phyloP scores from a whole-genome alignment of 2,888 invertebrate species.

The Anoplius nigerrimus region DNA sequence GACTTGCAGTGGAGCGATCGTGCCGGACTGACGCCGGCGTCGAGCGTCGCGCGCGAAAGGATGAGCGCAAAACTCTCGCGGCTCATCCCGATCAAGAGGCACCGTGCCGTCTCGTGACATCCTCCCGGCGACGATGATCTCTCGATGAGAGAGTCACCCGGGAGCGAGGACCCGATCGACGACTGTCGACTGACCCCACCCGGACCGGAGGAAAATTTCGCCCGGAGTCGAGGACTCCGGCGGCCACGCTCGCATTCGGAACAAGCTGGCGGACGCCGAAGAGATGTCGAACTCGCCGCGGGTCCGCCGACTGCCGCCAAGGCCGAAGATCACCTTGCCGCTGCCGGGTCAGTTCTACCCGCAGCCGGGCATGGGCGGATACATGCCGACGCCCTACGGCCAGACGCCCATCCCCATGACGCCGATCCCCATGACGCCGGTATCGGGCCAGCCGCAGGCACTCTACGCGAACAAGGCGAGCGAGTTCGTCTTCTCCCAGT shows the following conservation, averaged over 20 bases:
- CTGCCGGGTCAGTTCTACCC: slow-evolving; percentile 69
- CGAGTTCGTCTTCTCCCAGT: slow-evolving; percentile 87
- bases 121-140: background rate
- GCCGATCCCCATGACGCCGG: slow-evolving; percentile 73
- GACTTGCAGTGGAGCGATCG: no score
- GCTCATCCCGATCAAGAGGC: background rate
- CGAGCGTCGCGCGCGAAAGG: no score
- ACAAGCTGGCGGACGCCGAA: no score
- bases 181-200: background rate
- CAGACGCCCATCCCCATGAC: slow-evolving; percentile 66
- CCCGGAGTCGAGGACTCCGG: no score
- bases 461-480: slow-evolving; percentile 82
- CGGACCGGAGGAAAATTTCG: no score
- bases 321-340: slow-evolving; percentile 70
- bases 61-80: no score
- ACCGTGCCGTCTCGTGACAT: slow-evolving; percentile 5
- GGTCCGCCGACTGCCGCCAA: slow-evolving; percentile 56
- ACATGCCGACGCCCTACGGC: slow-evolving; percentile 64
- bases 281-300: slow-evolving; percentile 64
- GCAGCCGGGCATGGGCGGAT: slow-evolving; percentile 64
- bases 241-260: background rate
- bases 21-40: no score
- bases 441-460: slow-evolving; percentile 66
- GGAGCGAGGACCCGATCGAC: background rate
- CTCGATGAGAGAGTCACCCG: background rate